Evolutionary conservation across 2,797 vertebrate species (phyloP).

Genomic region (Pyrrhura leucotis): DNA sequence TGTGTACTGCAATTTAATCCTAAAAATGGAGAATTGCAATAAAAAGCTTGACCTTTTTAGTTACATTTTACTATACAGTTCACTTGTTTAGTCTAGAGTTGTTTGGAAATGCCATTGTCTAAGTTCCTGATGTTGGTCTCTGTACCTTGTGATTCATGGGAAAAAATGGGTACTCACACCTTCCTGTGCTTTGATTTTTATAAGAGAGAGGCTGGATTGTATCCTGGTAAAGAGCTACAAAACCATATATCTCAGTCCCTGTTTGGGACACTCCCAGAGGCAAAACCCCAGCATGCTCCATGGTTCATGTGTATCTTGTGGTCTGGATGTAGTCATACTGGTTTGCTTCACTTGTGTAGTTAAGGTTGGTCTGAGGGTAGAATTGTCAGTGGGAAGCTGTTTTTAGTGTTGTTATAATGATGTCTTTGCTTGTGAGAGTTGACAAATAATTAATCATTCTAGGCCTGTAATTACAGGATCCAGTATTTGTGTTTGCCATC

Average conservation of each 20-base stretch:
- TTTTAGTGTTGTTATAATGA: background rate
- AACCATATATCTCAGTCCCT: background rate
- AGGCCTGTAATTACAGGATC: background rate
- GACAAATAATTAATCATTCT: background rate
- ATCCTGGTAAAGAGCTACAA: background rate
- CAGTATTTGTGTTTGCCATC: background rate
- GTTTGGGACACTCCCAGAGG: background rate
- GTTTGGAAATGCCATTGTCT: background rate
- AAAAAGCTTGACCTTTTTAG: background rate
- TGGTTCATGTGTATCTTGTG: background rate
- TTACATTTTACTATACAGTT: accelerated
- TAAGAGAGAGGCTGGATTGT: accelerated
- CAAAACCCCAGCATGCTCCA: accelerated
- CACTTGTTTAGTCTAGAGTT: background rate
- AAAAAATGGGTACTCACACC: background rate
- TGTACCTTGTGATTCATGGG: background rate
- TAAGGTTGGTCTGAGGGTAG: background rate
- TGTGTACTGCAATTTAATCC: background rate
- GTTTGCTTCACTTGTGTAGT: background rate
- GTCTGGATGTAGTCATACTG: background rate
- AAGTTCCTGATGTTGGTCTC: background rate
- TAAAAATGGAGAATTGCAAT: background rate
- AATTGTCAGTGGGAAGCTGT: background rate
- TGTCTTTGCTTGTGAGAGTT: background rate
- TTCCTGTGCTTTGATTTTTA: background rate